Evolutionary conservation across 1,140 invertebrate species (phyloP).

Genomic region (Danaus melanippus): DNA sequence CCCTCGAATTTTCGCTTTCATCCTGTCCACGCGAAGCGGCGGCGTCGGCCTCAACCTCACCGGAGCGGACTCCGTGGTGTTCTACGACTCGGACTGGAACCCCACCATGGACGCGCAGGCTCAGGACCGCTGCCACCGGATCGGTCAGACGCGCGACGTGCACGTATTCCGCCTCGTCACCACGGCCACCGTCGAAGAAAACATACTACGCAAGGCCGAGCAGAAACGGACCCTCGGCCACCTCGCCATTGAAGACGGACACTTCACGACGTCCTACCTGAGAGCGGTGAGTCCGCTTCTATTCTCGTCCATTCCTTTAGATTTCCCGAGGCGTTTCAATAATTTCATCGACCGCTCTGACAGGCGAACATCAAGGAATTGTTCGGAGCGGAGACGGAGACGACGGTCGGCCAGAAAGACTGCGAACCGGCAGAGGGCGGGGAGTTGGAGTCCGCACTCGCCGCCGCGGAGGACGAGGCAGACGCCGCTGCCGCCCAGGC

Average conservation of each 20-base stretch:
- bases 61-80: slow-evolving; percentile 99
- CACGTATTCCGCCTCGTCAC: slow-evolving; percentile 98
- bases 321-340: too few species aligned
- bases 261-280: slow-evolving; percentile 98
- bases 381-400: slow-evolving; percentile 79
- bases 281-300: slow-evolving; percentile 81
- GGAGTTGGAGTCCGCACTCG: slow-evolving; percentile 86
- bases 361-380: slow-evolving; percentile 94
- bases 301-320: background rate
- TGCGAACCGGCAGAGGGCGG: slow-evolving; percentile 82
- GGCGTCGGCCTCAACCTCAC: slow-evolving; percentile 99
- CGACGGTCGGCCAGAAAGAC: slow-evolving; percentile 88
- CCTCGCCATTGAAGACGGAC: slow-evolving; percentile 98
- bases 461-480: slow-evolving; percentile 94
- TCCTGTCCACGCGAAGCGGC: slow-evolving; percentile 97
- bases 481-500: slow-evolving; percentile 93
- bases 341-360: slow-evolving; percentile 9
- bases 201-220: slow-evolving; percentile 99
- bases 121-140: slow-evolving; percentile 98
- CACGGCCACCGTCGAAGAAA: slow-evolving; percentile 98
- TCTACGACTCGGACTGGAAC: slow-evolving; percentile 99
- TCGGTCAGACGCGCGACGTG: slow-evolving; percentile 99
- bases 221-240: slow-evolving; percentile 97
- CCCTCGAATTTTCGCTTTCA: slow-evolving; percentile 96
- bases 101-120: slow-evolving; percentile 99